Evolutionary conservation across 2,797 vertebrate species (phyloP), one percentile per base, ranked within the genome.

Genomic region (Lemur catta): DNA sequence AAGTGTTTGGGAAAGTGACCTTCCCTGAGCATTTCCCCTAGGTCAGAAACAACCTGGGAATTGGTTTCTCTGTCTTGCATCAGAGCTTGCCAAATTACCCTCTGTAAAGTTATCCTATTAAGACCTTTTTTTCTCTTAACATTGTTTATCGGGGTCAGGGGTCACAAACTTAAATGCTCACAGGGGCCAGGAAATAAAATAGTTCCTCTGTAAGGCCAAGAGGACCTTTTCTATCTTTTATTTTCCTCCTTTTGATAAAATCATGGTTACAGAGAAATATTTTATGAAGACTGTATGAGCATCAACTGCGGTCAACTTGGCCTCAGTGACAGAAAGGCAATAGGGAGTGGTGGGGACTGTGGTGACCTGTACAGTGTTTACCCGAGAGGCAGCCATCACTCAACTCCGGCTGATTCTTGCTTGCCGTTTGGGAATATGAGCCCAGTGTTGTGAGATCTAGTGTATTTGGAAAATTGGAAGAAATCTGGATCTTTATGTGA

Each of bases 401-500:
- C 52, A 28, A 28, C 50, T 67, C 41, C 28, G 14, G 67, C 12
- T 33, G 69, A 63, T 33, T 72, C 61, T 79, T 63, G 43, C 63
- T 75, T 63, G 43, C 63, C 63, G 0, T 75, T 74, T 95, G 88
- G 43, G 85, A 43, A 84, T 50, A 13, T 80, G 76, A 84, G n/a
- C 46, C 71, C 33, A 43, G 72, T 71, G 46, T 81, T 76, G 38
- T 0, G 2, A 52, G 57, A 72, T 90, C 46, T 35, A 55, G 48
- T 46, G 38, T 88, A 67, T 74, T 84, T 81, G 78, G 92, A 95
- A 92, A 84, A 59, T 9, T 82, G 41, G 57, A 79, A 93, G 71
- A 91, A 85, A 89, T 79, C 61, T 89, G 24, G 78, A 71, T 93
- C 84, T 86, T 61, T 65, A 22, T 59, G 50, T 91, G 74, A 96